Conservation (phyloP, 2,797 vertebrate genomes). For the Acanthurus tractus region DNA sequence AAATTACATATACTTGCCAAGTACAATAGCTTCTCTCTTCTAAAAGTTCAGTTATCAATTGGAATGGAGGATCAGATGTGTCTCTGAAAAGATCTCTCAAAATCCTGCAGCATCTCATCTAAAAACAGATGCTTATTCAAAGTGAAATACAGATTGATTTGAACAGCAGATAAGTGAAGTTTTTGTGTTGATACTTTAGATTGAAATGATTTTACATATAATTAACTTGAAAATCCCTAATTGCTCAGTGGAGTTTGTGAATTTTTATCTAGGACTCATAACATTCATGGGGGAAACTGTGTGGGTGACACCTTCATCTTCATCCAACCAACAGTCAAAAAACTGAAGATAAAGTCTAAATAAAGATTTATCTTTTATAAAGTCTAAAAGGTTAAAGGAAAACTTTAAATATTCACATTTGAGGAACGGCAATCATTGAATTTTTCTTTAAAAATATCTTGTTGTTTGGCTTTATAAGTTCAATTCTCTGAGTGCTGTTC, state of each 20-base stretch:
- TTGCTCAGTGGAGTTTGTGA: no score
- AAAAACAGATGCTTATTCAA: neutral
- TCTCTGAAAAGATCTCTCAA: neutral
- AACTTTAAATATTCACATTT: neutral
- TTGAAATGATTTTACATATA: neutral
- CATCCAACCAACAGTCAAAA: neutral
- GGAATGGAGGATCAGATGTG: neutral
- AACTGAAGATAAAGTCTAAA: neutral
- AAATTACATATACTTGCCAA: constrained; percentile 42
- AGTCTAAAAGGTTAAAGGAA: neutral
- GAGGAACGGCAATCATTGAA: neutral
- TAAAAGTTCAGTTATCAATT: constrained; percentile 25
- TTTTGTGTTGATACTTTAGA: neutral
- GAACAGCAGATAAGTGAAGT: neutral
- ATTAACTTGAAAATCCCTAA: neutral
- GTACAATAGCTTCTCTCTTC: neutral
- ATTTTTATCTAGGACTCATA: no score
- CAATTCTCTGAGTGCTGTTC: neutral
- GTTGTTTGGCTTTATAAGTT: no score
- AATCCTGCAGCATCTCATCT: neutral
- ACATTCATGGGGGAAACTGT: neutral
- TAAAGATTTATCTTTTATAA: neutral
- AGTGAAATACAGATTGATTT: neutral
- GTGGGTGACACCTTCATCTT: neutral
- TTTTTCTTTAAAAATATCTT: neutral